These are phyloP conservation scores for Tetranychus cinnabarinus DNA, from an alignment of 1,140 invertebrate species.

Conservation along the genomic window DNA sequence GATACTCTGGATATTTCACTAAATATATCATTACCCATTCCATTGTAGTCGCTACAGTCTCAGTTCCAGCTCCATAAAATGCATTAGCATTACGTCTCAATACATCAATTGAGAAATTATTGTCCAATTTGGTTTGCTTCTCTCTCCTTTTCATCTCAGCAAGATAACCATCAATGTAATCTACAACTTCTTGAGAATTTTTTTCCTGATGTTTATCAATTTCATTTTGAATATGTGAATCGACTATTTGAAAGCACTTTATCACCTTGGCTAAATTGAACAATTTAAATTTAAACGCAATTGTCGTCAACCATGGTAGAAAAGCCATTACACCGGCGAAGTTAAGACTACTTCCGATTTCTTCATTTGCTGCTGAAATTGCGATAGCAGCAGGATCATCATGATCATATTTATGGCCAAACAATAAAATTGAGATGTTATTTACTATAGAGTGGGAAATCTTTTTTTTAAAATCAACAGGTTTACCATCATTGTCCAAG, in stretches of 20 bases:
- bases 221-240: too few species aligned
- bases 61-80: slow-evolving; percentile 17
- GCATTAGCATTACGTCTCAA: slow-evolving; percentile 10
- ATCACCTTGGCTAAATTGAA: too few species aligned
- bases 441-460: slow-evolving; percentile 4
- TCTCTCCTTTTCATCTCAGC: slow-evolving; percentile 31
- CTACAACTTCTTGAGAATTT: slow-evolving; percentile 31
- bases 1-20: slow-evolving; percentile 19
- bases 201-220: slow-evolving; percentile 36
- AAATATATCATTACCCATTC: slow-evolving; percentile 18
- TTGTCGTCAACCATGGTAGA: not conserved
- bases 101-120: slow-evolving; percentile 2
- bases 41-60: slow-evolving; percentile 19
- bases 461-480: too few species aligned
- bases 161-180: slow-evolving; percentile 65
- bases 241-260: too few species aligned
- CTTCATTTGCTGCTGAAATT: not conserved
- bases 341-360: not conserved
- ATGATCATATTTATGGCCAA: slow-evolving; percentile 11
- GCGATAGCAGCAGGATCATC: not conserved
- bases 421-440: slow-evolving; percentile 11
- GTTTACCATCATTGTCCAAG: too few species aligned
- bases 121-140: too few species aligned
- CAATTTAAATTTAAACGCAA: not conserved
- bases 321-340: not conserved